phyloP scores from a whole-genome alignment of 2,113 vertebrate genomes.

The Oncorhynchus clarkii region DNA sequence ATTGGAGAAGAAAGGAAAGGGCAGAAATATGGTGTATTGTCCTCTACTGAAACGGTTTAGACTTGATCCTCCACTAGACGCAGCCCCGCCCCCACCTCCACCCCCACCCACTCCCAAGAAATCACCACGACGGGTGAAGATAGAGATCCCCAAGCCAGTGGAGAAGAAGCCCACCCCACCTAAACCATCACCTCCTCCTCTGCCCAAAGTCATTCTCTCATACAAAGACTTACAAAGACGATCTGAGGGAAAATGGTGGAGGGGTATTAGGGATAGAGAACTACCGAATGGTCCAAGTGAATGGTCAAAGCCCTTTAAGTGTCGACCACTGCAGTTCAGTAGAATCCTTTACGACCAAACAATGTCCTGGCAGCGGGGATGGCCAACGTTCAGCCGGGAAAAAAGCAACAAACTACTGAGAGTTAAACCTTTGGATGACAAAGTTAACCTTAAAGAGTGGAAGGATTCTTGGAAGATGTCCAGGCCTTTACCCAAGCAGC shows the following conservation, averaged over 20 bases:
- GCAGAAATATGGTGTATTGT: not conserved
- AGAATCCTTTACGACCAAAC: not conserved
- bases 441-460: not conserved
- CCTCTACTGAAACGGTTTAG: not conserved
- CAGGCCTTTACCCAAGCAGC: not conserved
- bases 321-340: not conserved
- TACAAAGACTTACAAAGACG: too few relatives aligned
- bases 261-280: not conserved
- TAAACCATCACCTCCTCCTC: not conserved
- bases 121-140: not conserved
- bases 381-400: not conserved
- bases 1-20: constrained; percentile 2
- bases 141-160: not conserved
- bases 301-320: constrained; percentile 11
- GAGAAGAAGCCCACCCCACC: constrained; percentile 8
- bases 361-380: constrained; percentile 3
- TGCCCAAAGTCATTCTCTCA: too few relatives aligned
- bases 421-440: not conserved
- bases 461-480: constrained; percentile 8
- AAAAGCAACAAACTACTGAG: not conserved
- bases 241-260: constrained; percentile 14
- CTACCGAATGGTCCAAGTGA: not conserved
- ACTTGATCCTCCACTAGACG: not conserved
- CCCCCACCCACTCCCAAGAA: constrained; percentile 5
- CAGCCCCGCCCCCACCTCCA: not conserved